A percentile compares a stretch with the other conserved stretches of the same genome.
Evolutionary conservation across 2,797 vertebrate genomes (phyloP).

Genomic region (Hemibagrus guttatus): DNA sequence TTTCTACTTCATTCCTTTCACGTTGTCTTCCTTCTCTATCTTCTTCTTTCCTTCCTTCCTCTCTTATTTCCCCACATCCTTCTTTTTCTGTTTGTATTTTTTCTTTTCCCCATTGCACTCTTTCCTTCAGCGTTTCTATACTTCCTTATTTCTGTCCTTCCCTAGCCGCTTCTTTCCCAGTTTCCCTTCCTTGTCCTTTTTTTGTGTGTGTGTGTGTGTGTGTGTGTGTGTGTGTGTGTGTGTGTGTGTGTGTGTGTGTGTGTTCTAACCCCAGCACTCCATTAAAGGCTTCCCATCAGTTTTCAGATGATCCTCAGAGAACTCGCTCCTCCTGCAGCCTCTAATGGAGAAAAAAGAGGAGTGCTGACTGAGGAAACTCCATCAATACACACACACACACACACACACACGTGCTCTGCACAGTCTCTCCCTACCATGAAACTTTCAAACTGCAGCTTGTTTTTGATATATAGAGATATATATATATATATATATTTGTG

Average conservation of each 20-base stretch:
- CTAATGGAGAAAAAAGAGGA: slow-evolving; percentile 66
- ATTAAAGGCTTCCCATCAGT: slow-evolving; percentile 59
- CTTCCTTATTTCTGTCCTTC: no score
- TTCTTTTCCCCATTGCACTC: no score
- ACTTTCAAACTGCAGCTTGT: neutral
- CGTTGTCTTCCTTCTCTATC: no score
- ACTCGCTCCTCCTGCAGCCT: slow-evolving; percentile 60
- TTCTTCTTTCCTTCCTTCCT: neutral
- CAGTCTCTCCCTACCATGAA: neutral
- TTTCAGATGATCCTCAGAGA: slow-evolving; percentile 59
- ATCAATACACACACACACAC: slow-evolving; percentile 15
- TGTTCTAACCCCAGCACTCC: slow-evolving; percentile 35
- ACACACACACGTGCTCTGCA: neutral
- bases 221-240: no score
- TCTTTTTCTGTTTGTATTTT: no score
- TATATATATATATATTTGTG: neutral
- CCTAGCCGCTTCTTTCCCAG: neutral
- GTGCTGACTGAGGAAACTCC: slow-evolving; percentile 69
- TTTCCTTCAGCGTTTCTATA: neutral
- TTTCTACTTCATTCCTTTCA: no score
- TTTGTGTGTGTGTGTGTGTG: no score
- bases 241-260: no score
- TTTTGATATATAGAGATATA: no score
- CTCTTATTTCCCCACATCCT: neutral
- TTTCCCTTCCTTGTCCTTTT: neutral